Evolutionary conservation across 2,888 invertebrate genomes (phyloP).

Genomic region (Mayetiola destructor): DNA sequence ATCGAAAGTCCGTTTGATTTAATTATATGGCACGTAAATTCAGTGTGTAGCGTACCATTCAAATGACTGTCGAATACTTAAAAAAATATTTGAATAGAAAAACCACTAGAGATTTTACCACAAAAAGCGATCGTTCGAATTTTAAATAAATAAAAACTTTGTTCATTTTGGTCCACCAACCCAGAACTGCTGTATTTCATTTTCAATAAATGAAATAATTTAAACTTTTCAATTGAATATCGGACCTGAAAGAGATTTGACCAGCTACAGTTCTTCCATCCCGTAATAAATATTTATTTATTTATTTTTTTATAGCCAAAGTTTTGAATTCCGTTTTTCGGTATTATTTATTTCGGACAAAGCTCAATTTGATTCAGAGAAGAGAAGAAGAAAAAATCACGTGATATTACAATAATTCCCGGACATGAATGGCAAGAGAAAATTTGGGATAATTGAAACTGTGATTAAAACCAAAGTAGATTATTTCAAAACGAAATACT

Average conservation of each 20-base stretch:
- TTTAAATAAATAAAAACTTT: neutral
- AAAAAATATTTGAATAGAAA: too few relatives aligned
- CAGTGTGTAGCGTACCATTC: neutral
- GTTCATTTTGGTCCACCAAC: neutral
- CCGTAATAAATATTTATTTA: too few relatives aligned
- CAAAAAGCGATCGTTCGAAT: neutral
- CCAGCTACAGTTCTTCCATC: neutral
- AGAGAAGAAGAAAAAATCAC: neutral
- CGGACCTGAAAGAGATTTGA: neutral
- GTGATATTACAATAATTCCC: too few relatives aligned
- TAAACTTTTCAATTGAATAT: constrained; percentile 1
- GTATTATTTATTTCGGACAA: constrained; percentile 10
- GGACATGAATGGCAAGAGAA: too few relatives aligned
- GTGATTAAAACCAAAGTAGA: too few relatives aligned
- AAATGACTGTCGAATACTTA: too few relatives aligned
- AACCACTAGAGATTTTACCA: too few relatives aligned
- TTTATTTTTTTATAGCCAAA: neutral
- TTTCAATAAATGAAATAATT: constrained; percentile 2
- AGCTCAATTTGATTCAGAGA: neutral
- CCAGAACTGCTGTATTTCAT: neutral
- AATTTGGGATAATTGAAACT: too few relatives aligned
- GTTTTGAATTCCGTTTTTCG: constrained; percentile 2
- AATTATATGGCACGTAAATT: constrained; percentile 3
- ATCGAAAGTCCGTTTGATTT: too few relatives aligned
- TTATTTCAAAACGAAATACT: too few relatives aligned